Evolutionary conservation across 2,113 vertebrate species (phyloP), one percentile per base, ranked within the genome.

Genomic region (Boleophthalmus pectinirostris): DNA sequence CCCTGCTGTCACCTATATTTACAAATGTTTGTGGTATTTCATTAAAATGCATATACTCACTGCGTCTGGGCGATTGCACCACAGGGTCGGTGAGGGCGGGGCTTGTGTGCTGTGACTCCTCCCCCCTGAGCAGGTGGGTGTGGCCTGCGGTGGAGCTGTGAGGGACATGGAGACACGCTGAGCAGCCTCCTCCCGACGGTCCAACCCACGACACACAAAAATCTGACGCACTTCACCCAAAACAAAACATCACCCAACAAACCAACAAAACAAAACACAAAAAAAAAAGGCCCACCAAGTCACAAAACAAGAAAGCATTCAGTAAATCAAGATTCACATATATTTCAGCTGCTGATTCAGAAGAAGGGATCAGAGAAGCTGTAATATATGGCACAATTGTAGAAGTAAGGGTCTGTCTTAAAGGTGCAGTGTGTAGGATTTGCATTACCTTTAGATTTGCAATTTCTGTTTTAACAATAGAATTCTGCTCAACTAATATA

Each of bases 81-180:
- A 94, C 85, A 0, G 91, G 89, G 5, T 95, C 94, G 0, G 88
- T 88, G 68, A 92, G 84, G 82, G 94, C 77, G 0, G 93, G 89
- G 81, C 94, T 94, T 21, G 82, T 88, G 58, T 87, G 90, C 23
- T 87, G 86, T 0, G 92, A 94, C 77, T 94, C 95, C 1, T 95
- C 93, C 84, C 93, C 93, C 33, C 93, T 87, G 0, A 79, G 74
- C 66, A 82, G 93, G 75, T 92, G 29, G 53, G 93, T 92, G 89
- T 84, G 88, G 91, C 90, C 74, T 92, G 93, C 85, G 56, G 91
- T 91, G 82, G 94, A 97, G 82, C 96, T 98, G 94, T 92, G 87
- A 92, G 93, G 88, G 88, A 93, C 89, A 93, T 91, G 89, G 80
- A 94, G 88, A 94, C 93, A 94, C 85, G 90, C 93, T 91, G 93